Conservation (phyloP, 2,113 vertebrate species). For the Aldabrachelys gigantea region DNA sequence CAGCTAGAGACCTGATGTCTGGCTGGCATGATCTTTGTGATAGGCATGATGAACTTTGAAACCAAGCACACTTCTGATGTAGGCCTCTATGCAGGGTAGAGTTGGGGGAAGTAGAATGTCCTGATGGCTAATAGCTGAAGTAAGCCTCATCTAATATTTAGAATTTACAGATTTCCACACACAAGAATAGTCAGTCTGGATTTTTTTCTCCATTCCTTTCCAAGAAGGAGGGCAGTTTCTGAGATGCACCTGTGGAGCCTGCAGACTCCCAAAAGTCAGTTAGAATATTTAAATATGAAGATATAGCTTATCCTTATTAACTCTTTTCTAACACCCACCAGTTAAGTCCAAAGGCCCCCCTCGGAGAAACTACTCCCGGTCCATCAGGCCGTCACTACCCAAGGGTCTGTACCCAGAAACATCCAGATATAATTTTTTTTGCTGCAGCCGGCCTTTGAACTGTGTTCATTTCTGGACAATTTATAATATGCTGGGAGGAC, state of each 20-base stretch:
- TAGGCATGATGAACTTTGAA: not conserved
- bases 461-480: not conserved
- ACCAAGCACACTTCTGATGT: not conserved
- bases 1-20: not conserved
- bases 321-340: not conserved
- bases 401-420: not conserved
- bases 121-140: not conserved
- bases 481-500: not conserved
- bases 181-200: not conserved
- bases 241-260: not conserved
- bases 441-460: not conserved
- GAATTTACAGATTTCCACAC: not conserved
- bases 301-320: not conserved
- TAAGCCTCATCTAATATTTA: not conserved
- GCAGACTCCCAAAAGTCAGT: not conserved
- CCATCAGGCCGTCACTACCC: not conserved
- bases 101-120: not conserved
- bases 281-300: not conserved
- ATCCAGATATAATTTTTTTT: not conserved
- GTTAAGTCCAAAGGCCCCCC: not conserved
- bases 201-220: not conserved
- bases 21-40: not conserved
- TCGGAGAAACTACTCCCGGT: not conserved
- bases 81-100: not conserved
- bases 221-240: not conserved